phyloP scores from a whole-genome alignment of 2,888 invertebrate species.

The Brachyptera putata region DNA sequence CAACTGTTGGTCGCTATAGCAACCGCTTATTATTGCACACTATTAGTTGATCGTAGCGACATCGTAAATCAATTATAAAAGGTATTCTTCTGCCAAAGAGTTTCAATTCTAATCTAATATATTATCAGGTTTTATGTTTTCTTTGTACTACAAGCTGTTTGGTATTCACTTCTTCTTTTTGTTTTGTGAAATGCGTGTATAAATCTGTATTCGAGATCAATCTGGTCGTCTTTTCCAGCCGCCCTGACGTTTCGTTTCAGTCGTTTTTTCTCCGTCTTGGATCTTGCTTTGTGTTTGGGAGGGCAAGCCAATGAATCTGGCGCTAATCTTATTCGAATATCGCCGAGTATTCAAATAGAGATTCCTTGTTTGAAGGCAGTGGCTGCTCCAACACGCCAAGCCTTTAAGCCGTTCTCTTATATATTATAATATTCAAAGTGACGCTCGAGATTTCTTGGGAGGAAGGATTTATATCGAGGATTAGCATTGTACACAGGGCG shows the following conservation, averaged over 20 bases:
- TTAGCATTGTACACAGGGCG: too few relatives aligned
- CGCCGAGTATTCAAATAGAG: slow-evolving; percentile 13
- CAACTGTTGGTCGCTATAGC: too few relatives aligned
- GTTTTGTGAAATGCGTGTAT: neutral
- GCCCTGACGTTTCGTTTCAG: slow-evolving; percentile 10
- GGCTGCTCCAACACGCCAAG: too few relatives aligned
- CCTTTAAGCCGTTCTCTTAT: too few relatives aligned
- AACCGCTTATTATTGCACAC: too few relatives aligned
- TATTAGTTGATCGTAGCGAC: neutral
- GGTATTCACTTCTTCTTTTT: neutral
- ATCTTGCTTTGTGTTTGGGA: neutral
- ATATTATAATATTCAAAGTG: too few relatives aligned
- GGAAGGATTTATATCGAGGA: too few relatives aligned
- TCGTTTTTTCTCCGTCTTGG: neutral
- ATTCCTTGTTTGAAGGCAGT: too few relatives aligned
- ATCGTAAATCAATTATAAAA: neutral
- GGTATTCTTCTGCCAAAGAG: neutral
- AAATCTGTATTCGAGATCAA: slow-evolving; percentile 20
- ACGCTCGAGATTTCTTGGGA: too few relatives aligned
- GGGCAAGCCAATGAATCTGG: neutral
- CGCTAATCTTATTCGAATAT: slow-evolving; percentile 15
- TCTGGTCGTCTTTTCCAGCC: slow-evolving; percentile 8
- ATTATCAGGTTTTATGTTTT: neutral
- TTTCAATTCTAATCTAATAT: neutral
- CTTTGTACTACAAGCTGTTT: neutral